Evolutionary conservation across 2,888 invertebrate genomes (phyloP).

Genomic region (Xanthorhoe designata): DNA sequence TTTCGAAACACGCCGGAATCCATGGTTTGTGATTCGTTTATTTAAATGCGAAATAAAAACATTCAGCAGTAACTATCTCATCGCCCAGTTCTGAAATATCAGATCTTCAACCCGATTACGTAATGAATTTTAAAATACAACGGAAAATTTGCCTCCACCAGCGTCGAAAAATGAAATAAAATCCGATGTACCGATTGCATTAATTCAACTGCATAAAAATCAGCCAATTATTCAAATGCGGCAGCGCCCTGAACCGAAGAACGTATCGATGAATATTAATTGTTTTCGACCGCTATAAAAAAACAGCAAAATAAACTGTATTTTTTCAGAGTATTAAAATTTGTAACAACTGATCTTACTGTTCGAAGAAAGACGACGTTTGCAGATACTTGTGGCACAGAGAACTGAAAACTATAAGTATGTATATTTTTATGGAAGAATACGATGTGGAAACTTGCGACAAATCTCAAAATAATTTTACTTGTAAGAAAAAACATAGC

Average conservation of each 20-base stretch:
- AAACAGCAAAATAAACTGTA: constrained; percentile 56
- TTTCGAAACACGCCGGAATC: neutral
- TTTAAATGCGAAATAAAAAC: constrained; percentile 16
- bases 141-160: constrained; percentile 48
- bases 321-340: constrained; percentile 26
- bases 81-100: constrained; percentile 36
- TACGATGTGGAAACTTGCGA: no score
- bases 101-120: constrained; percentile 42
- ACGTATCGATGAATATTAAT: constrained; percentile 82
- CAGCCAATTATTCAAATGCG: constrained; percentile 84
- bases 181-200: constrained; percentile 78
- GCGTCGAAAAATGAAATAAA: constrained; percentile 65
- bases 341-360: neutral
- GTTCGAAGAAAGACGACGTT: neutral
- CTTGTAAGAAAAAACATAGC: no score
- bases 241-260: constrained; percentile 71
- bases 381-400: neutral
- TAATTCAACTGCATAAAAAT: constrained; percentile 84
- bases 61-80: constrained; percentile 16
- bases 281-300: constrained; percentile 68
- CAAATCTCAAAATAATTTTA: no score
- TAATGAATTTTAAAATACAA: constrained; percentile 47
- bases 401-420: neutral
- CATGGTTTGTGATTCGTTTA: neutral
- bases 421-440: neutral